Evolutionary conservation across 2,888 invertebrate species (phyloP), one percentile per base, ranked within the genome.

Genomic region (Galeopsomyia nigrocyanea): DNA sequence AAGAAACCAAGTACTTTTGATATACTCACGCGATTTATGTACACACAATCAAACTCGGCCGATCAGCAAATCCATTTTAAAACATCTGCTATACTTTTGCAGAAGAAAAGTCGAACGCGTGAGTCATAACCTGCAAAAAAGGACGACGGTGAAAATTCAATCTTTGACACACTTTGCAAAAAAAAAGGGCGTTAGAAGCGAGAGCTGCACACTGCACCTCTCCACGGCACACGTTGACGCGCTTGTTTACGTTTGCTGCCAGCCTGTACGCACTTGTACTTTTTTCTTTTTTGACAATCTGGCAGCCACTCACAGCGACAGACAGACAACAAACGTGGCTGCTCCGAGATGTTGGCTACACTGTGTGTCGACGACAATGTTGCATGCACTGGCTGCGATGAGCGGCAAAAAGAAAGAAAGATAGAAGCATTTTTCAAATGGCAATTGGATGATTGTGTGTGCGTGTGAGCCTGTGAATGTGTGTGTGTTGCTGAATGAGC

Each of bases 51-150:
- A 26, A 26, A 26, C 26, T 26, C 5, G 26, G 26, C 26, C 26
- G 26, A 26, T 26, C 26, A 26, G 26, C 2, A 26, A 26, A 26
- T 26, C 26, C 26, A 26, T 26, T 26, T 26, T 26, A 26, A 9
- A 58, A 53, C 31, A 67, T 57, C 19, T 17, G 39, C n/a, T 57
- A n/a, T 31, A n/a, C n/a, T 39, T 17, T 31, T n/a, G 39, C 31
- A 31, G 31, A 57, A 31, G 31, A 57, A 31, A 57, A 31, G 31
- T 31, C 39, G 19, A 57, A 17, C 17, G 39, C 5, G 16, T 63
- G 53, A 68, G 7, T 64, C 72, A 72, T 72, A 72, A 72, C 72
- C 72, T 72, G 14, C 14, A 68, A 68, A 71, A 31, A 47, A 26
- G 16, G 47, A 50, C 19, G 14, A 7, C 39, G 5, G 5, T 26